Conservation (phyloP, 64 coral and sea anemone genomes). For the Montipora sp. region DNA sequence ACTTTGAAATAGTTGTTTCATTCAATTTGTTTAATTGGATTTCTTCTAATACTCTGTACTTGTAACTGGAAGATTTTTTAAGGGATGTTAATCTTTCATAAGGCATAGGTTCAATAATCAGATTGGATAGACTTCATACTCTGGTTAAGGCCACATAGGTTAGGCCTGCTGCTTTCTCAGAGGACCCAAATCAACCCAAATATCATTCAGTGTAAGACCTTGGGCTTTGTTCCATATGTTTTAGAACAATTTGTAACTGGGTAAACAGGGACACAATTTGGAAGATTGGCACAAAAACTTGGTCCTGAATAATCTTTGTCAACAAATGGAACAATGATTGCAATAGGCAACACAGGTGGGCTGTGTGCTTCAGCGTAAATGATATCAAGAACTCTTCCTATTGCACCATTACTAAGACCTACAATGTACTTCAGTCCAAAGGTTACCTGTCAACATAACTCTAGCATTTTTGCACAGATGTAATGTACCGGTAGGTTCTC, state of each 20-base stretch:
- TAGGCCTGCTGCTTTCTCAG: slow-evolving; percentile 28
- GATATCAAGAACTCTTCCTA: slow-evolving; percentile 22
- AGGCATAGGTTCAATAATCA: slow-evolving; percentile 47
- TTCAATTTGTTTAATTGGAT: not conserved
- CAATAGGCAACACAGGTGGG: slow-evolving; percentile 20
- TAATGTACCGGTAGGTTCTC: slow-evolving; percentile 17
- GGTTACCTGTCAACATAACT: slow-evolving; percentile 27
- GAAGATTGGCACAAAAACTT: slow-evolving; percentile 29
- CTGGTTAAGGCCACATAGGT: slow-evolving; percentile 43
- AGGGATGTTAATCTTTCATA: too few relatives aligned
- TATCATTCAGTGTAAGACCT: slow-evolving; percentile 3
- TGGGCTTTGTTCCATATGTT: slow-evolving; percentile 15
- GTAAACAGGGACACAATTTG: slow-evolving; percentile 38
- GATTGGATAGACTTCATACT: slow-evolving; percentile 1
- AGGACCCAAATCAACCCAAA: slow-evolving; percentile 31
- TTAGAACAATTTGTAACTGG: slow-evolving; percentile 46
- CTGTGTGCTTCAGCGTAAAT: not conserved
- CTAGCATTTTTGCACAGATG: not conserved
- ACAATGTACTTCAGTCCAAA: slow-evolving; percentile 11
- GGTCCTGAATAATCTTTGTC: slow-evolving; percentile 26
- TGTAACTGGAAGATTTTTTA: not conserved
- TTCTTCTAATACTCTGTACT: not conserved
- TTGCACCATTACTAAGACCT: slow-evolving; percentile 18
- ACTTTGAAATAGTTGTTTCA: not conserved
- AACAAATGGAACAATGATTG: slow-evolving; percentile 18